Base-by-base conservation (phyloP, 2,113 vertebrate genomes). In the Tachuris rubrigastra region DNA sequence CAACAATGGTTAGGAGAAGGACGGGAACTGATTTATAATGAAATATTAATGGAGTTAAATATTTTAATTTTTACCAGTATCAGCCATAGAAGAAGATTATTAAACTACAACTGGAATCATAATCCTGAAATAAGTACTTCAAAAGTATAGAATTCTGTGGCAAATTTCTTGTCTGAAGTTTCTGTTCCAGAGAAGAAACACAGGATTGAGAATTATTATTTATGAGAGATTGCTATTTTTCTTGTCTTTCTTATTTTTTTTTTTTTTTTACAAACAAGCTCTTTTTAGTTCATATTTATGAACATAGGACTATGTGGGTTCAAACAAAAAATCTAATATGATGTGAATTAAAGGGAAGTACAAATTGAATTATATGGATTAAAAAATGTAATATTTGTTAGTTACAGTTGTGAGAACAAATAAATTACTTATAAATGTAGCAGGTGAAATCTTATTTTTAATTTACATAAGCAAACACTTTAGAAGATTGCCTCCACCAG, bases 311-410 rank as follows among this genome's bases (percentile, higher is more conserved):
- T 95, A 13, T 42, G 80, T 80, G 5, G 17, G 37, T 69, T 19
- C 55, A 94, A 96, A 87, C 49, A 89, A 93, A 95, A 95, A 71
- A 46, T 95, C 6, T 93, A 95, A 90, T 94, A 77, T 67, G 27
- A 88, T 18, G 9, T 52, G 46, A 95, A 89, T 89, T 94, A 97
- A 62, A 94, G 72, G 52, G 74, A 96, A 92, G 56, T 89, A 37
- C 22, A 97, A 97, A 97, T 95, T 95, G 75, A 96, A 96, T 95
- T 96, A 96, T 86, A 92, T 84, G 83, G 58, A 94, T 91, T 97
- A 41, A 79, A 94, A 97, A 97, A 82, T 80, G 22, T 74, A 97
- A 93, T 95, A 52, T 95, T 95, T 98, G 74, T 95, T 96, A 97
- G 86, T 65, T 96, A 94, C 94, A 97, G 60, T 39, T 96, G 66